Percentiles rank a stretch among this genome's conserved stretches.
phyloP scores from a whole-genome alignment of 2,888 invertebrate genomes.

The Andrena chrysosceles region DNA sequence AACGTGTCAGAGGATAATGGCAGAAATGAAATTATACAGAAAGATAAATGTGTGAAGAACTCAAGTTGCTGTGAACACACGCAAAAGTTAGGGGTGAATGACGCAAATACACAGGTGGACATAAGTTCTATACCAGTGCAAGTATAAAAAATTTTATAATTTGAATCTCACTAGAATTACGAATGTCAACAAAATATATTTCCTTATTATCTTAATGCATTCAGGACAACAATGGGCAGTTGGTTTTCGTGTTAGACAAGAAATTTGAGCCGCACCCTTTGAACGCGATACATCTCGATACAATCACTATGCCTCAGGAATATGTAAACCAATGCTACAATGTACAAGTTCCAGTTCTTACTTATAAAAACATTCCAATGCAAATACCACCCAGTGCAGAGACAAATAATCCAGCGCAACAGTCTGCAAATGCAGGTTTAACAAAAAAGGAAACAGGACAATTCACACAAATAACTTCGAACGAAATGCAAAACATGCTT shows the following conservation, averaged over 20 bases:
- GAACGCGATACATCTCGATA: slow-evolving; percentile 59
- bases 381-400: slow-evolving; percentile 64
- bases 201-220: slow-evolving; percentile 34
- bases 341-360: slow-evolving; percentile 73
- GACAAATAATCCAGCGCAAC: slow-evolving; percentile 13
- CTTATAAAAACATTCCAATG: slow-evolving; percentile 72
- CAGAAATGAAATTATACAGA: slow-evolving; percentile 1
- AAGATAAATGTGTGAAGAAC: not conserved
- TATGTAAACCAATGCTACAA: slow-evolving; percentile 69
- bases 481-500: not conserved
- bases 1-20: not conserved
- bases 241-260: slow-evolving; percentile 69
- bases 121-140: slow-evolving; percentile 27
- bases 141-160: slow-evolving; percentile 36
- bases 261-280: slow-evolving; percentile 62
- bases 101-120: slow-evolving; percentile 45
- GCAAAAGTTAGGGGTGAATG: slow-evolving; percentile 22
- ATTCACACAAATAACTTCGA: not conserved
- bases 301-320: slow-evolving; percentile 55
- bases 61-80: not conserved
- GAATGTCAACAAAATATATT: slow-evolving; percentile 2
- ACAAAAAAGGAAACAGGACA: slow-evolving; percentile 17
- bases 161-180: not conserved
- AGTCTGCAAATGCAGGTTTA: not conserved
- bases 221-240: slow-evolving; percentile 66